Base-by-base conservation (phyloP, 2,113 vertebrate genomes). In the Clarias gariepinus region DNA sequence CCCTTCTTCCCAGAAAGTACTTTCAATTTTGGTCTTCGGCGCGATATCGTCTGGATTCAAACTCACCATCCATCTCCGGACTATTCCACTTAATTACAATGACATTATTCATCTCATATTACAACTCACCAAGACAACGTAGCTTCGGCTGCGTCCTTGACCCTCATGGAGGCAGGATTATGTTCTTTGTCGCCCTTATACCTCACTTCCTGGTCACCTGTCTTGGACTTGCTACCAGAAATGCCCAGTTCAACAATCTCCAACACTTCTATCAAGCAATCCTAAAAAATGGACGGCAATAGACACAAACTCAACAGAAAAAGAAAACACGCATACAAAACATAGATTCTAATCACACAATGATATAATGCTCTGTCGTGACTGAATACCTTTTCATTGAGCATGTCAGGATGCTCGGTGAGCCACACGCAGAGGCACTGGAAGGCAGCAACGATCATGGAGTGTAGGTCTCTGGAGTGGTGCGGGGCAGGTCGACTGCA, bases 221-320 rank as follows among this genome's bases (percentile, higher is more conserved):
- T 95, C 92, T 95, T 96, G 77, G 98, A 99, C 87, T 98, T 99
- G 89, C 96, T 97, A 89, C 98, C 97, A 0, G 98, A 98, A 92
- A 99, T 97, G 21, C 98, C 98, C 88, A 98, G 91, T 91, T 98
- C 98, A 82, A 98, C 97, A 41, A 98, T 98, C 92, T 98, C 97
- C 82, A 99, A 90, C 33, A 99, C 96, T 92, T 98, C 97, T 78
- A 96, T 95, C 81, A 99, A 93, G 86, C 97, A 98, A 83, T 98
- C 97, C 98, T 99, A 92, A 69, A 94, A 83, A 1, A 87, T 16
- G 88, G 77, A 82, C 8, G 23, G 16, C 6, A 81, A 57, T 2
- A 82, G 19, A 33, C 19, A 68, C 4, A 28, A n/a, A 69, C 8
- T 19, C 16, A 53, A 53, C 5, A 21, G 13, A 64, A 12, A 58